Evolutionary conservation across 1,140 invertebrate genomes (phyloP), one percentile per base, ranked within the genome.

Genomic region (Sesamia nonagrioides): DNA sequence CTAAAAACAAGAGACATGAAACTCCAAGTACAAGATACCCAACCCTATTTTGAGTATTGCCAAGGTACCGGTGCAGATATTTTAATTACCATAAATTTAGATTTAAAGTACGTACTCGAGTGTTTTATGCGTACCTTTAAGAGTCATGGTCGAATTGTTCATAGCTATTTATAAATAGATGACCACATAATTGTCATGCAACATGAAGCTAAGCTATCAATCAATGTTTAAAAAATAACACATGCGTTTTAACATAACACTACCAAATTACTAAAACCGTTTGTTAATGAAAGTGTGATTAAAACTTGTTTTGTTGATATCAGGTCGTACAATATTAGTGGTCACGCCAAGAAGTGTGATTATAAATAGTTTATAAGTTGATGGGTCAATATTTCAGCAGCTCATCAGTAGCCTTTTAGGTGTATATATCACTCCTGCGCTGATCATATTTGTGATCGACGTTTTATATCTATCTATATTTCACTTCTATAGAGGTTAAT

Each of bases 61-160:
- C 60, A 37, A 15, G 9, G 17, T 54, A 71, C 83, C 79, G 75
- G 8, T 21, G 17, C 72, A 87, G 82, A 75, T 89, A 87, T 87
- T 89, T 89, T 88, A 88, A 87, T 85, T 87, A 84, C 80, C 74
- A 77, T 82, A 84, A 73, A 76, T 85, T 82, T 76, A 84, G 40
- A 80, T 82, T 86, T 82, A 63, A 84, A 86, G 83, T 84, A 78
- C 56, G 21, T 72, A 82, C 86, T 86, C 48, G 71, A 87, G 72
- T 40, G 71, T 79, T 82, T 86, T 78, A 80, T 80, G 68, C 76
- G 35, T 80, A 77, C 68, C 45, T 78, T 84, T 78, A 79, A 84
- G 79, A 81, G 69, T 61, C 63, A 66, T 50, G 72, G 50, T 77
- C 60, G 75, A 79, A 60, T 76, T 58, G 81, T 83, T 84, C 80